Percentiles rank a stretch among this genome's conserved stretches.
These are phyloP conservation scores for Leptobrachium ailaonicum DNA, from an alignment of 2,113 vertebrate genomes.

Conservation along the genomic window DNA sequence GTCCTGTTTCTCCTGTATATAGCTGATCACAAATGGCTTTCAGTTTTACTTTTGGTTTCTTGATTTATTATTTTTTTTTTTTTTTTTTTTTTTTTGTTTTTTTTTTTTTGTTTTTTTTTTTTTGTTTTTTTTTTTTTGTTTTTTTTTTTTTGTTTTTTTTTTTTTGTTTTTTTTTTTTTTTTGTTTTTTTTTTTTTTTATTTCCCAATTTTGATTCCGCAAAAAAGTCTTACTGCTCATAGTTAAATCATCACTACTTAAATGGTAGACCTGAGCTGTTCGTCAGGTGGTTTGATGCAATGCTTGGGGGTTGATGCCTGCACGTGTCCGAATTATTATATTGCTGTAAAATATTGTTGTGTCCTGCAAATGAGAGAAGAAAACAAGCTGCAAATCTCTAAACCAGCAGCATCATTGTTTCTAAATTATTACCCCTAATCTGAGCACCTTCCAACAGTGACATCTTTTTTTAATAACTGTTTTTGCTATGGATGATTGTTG, in stretches of 20 bases:
- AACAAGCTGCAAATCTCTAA: not conserved
- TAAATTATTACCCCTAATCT: too few species aligned
- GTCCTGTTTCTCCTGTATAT: slow-evolving; percentile 66
- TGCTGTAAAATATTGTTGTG: not conserved
- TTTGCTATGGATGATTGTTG: too few species aligned
- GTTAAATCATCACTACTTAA: too few species aligned
- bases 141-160: too few species aligned
- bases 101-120: too few species aligned
- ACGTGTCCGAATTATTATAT: not conserved
- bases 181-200: slow-evolving; percentile 58
- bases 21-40: slow-evolving; percentile 58
- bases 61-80: slow-evolving; percentile 23
- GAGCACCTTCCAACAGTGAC: too few species aligned
- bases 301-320: not conserved
- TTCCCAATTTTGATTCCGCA: slow-evolving; percentile 15
- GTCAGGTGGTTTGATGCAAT: not conserved
- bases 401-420: not conserved
- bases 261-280: not conserved
- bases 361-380: not conserved
- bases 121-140: too few species aligned
- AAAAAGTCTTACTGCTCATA: too few species aligned
- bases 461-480: too few species aligned
- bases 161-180: too few species aligned
- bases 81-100: slow-evolving; percentile 18
- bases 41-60: slow-evolving; percentile 54